Evolutionary conservation across 2,113 vertebrate genomes (phyloP), one percentile per base, ranked within the genome.

Genomic region (Petaurus breviceps): DNA sequence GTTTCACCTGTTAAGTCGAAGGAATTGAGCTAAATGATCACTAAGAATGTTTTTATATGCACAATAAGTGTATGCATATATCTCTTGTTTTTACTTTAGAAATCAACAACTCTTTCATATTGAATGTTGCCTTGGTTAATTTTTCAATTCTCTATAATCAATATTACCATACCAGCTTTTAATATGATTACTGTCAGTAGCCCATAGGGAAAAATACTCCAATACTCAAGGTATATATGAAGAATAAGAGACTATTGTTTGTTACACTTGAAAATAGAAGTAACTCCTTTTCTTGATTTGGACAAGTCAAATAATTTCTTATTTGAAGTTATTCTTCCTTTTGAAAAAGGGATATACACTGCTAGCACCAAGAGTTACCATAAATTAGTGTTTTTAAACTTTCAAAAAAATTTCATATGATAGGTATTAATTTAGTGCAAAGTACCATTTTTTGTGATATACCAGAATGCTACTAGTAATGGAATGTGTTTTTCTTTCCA

Each of bases 181-280:
- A 93, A 92, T 91, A 92, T 49, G 19, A 77, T n/a, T 25, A 92
- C 2, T 53, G 12, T 90, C 11, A 28, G 2, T 24, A 47, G 6
- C 54, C 93, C 95, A 92, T 52, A 90, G 89, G 90, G 92, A 92
- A 2, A 96, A 26, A 49, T 14, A 94, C 77, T 92, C 25, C 12
- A 94, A 55, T 92, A 55, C 1, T 12, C 61, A 77, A 24, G 3
- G 12, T 52, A 53, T 53, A 43, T 96, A 9, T 16, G 50, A 95
- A 25, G 68, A 6, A 53, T 89, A 96, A 94, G 23, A 93, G 55
- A 92, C 77, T 94, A 55, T 68, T 94, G 43, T 95, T n/a, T 22
- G 49, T 24, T 46, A 0, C 93, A 52, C 14, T 19, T 46, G 37
- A 90, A 94, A 26, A 89, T 68, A 93, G 25, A 94, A 92, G 7